Evolutionary conservation across 2,888 invertebrate genomes (phyloP).

Genomic region (Cartodere bifasciata): DNA sequence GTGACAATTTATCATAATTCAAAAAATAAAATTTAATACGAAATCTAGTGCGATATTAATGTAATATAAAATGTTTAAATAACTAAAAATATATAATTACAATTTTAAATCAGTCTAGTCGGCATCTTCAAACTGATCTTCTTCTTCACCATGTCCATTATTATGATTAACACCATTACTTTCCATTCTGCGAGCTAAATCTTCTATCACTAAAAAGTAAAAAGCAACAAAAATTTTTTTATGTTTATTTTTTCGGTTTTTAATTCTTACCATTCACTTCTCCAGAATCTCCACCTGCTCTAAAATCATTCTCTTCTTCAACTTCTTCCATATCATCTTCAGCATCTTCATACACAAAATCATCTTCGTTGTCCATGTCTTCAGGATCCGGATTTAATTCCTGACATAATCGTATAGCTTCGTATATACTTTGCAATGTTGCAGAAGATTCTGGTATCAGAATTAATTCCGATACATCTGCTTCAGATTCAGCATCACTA

Average conservation of each 20-base stretch:
- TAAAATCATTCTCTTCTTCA: slow-evolving; percentile 33
- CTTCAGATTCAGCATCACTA: slow-evolving; percentile 38
- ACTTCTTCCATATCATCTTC: slow-evolving; percentile 35
- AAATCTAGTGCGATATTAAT: slow-evolving; percentile 3
- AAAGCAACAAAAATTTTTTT: slow-evolving; percentile 1
- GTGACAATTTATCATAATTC: slow-evolving; percentile 7
- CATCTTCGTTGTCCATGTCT: slow-evolving; percentile 45
- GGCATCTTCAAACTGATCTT: slow-evolving; percentile 47
- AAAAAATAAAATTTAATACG: slow-evolving; percentile 5
- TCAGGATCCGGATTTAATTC: slow-evolving; percentile 66
- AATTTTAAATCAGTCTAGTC: slow-evolving; percentile 30
- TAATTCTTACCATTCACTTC: too few species aligned
- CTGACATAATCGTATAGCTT: slow-evolving; percentile 61
- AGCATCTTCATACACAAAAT: slow-evolving; percentile 32
- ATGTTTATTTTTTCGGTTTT: too few species aligned
- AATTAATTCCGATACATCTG: slow-evolving; percentile 55
- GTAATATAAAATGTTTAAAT: slow-evolving; percentile 7
- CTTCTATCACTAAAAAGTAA: slow-evolving; percentile 22
- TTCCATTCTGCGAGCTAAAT: slow-evolving; percentile 31
- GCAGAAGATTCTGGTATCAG: slow-evolving; percentile 54
- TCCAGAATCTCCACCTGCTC: slow-evolving; percentile 33
- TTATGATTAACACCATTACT: slow-evolving; percentile 29
- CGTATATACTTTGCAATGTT: slow-evolving; percentile 54
- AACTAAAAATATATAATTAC: slow-evolving; percentile 6
- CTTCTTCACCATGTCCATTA: slow-evolving; percentile 41